Percentiles rank a stretch among this genome's conserved stretches.
phyloP scores from a whole-genome alignment of 2,888 invertebrate species.

The Gastrophysa polygoni region DNA sequence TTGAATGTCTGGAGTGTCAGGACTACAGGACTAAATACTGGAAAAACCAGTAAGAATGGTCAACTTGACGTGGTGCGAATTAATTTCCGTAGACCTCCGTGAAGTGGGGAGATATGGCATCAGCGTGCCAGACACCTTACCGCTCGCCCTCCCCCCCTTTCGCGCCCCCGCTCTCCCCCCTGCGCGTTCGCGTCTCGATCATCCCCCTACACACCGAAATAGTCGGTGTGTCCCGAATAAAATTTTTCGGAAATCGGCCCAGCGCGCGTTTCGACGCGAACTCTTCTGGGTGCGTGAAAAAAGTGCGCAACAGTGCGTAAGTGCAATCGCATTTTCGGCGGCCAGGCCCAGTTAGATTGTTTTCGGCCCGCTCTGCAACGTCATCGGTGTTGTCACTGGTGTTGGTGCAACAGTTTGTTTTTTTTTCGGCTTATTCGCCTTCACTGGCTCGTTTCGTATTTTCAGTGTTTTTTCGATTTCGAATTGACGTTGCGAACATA shows the following conservation, averaged over 20 bases:
- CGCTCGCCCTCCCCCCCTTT: slow-evolving; percentile 48
- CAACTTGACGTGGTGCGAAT: too few relatives aligned
- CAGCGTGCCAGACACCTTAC: slow-evolving; percentile 47
- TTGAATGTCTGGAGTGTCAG: too few relatives aligned
- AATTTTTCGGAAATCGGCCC: slow-evolving; percentile 56
- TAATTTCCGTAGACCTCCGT: neutral
- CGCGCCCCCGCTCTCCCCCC: slow-evolving; percentile 51
- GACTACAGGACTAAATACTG: too few relatives aligned
- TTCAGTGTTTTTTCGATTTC: too few relatives aligned
- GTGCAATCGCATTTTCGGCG: slow-evolving; percentile 35
- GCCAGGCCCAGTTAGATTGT: slow-evolving; percentile 16
- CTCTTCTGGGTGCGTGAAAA: slow-evolving; percentile 52
- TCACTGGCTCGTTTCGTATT: neutral
- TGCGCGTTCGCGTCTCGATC: slow-evolving; percentile 54
- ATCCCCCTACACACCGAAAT: slow-evolving; percentile 49
- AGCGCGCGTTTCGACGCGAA: slow-evolving; percentile 57
- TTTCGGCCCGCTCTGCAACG: slow-evolving; percentile 42
- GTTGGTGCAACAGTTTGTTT: slow-evolving; percentile 24
- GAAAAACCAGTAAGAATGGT: too few relatives aligned
- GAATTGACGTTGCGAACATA: too few relatives aligned
- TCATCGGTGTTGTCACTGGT: slow-evolving; percentile 30
- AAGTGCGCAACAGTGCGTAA: slow-evolving; percentile 52
- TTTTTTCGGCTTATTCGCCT: slow-evolving; percentile 9
- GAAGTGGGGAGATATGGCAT: slow-evolving; percentile 9
- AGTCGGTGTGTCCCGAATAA: slow-evolving; percentile 50